These are phyloP conservation scores for Scarus forsteni DNA, from an alignment of 2,797 vertebrate genomes.

Conservation along the genomic window DNA sequence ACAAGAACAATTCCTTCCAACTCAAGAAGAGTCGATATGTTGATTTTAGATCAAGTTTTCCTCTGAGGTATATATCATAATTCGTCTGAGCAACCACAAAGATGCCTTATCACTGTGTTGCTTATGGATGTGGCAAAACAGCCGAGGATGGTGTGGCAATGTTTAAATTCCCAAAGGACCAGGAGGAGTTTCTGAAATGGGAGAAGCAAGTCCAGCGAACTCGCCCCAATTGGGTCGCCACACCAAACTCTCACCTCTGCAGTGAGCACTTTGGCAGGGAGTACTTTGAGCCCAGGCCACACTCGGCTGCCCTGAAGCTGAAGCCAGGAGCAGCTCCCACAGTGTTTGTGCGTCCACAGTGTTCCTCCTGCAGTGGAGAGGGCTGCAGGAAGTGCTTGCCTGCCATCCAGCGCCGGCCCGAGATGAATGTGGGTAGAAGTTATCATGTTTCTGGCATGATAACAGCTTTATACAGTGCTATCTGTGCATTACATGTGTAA, in stretches of 20 bases:
- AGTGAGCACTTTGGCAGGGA: conserved; percentile 85
- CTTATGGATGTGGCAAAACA: conserved; percentile 83
- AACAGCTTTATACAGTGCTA: neutral
- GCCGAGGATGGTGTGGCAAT: conserved; percentile 75
- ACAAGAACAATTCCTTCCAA: neutral
- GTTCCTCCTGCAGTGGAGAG: conserved; percentile 64
- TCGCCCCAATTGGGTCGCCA: conserved; percentile 76
- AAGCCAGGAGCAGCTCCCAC: conserved; percentile 80
- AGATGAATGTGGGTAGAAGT: conserved; percentile 56
- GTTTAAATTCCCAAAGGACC: conserved; percentile 84
- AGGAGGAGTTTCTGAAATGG: conserved; percentile 80
- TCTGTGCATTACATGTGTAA: neutral
- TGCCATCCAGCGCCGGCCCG: conserved; percentile 49
- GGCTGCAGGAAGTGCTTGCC: conserved; percentile 69
- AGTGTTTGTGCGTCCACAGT: conserved; percentile 79
- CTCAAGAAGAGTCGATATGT: conserved; percentile 1
- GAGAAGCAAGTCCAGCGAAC: conserved; percentile 85
- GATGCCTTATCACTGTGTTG: conserved; percentile 84
- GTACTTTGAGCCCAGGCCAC: conserved; percentile 76
- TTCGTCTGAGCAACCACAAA: conserved; percentile 4
- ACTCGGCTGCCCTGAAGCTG: conserved; percentile 63
- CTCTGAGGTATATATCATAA: neutral
- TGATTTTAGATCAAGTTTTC: neutral
- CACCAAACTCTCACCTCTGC: conserved; percentile 80
- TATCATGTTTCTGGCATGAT: neutral